These are phyloP conservation scores for Chiloscyllium punctatum DNA, from an alignment of 2,797 vertebrate species.

Conservation along the genomic window DNA sequence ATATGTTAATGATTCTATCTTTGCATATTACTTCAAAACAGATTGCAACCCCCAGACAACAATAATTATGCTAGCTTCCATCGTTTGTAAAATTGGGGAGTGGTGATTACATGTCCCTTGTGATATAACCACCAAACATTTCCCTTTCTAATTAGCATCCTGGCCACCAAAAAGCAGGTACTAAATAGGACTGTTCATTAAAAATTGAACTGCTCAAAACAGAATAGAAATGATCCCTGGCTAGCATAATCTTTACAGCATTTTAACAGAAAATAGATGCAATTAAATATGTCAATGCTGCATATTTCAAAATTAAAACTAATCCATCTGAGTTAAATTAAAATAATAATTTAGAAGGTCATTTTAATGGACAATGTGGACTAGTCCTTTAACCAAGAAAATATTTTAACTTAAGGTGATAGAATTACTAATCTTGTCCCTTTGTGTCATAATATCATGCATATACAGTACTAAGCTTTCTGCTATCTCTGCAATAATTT, in stretches of 20 bases:
- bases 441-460: not conserved
- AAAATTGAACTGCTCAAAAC: constrained; percentile 51
- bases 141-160: constrained; percentile 49
- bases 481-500: not conserved
- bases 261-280: constrained; percentile 42
- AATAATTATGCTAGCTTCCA: not conserved
- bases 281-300: constrained; percentile 7
- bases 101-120: constrained; percentile 37
- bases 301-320: not conserved
- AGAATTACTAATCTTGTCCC: not conserved
- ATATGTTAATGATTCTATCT: constrained; percentile 36
- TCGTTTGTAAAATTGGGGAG: constrained; percentile 38
- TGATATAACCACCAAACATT: constrained; percentile 40
- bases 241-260: constrained; percentile 38
- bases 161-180: constrained; percentile 46
- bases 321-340: not conserved
- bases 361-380: not conserved
- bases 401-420: not conserved
- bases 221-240: constrained; percentile 43
- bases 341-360: constrained; percentile 16
- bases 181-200: constrained; percentile 49
- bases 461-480: not conserved
- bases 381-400: not conserved
- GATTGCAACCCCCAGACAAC: not conserved
- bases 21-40: constrained; percentile 30